phyloP scores from a whole-genome alignment of 1,140 invertebrate species.

The Neuroterus valhalla region DNA sequence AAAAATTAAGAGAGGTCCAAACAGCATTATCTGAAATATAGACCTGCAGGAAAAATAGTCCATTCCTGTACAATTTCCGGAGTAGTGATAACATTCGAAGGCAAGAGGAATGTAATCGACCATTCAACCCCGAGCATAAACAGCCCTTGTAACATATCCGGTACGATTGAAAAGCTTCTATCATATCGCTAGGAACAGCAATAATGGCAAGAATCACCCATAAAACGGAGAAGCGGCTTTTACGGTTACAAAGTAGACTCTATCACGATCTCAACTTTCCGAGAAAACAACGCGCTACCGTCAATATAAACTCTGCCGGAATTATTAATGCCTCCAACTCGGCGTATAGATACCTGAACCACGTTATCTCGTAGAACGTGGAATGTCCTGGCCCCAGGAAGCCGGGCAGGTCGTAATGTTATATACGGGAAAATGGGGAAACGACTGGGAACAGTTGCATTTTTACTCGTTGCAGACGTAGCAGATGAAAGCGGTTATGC shows the following conservation, averaged over 20 bases:
- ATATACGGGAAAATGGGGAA: background rate
- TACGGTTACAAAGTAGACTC: slow-evolving; percentile 7
- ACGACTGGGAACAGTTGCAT: slow-evolving; percentile 2
- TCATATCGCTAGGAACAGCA: background rate
- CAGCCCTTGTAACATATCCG: too few relatives aligned
- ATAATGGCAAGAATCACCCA: background rate
- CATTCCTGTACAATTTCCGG: too few relatives aligned
- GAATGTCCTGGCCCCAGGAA: background rate
- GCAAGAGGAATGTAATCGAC: too few relatives aligned
- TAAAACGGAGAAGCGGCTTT: background rate
- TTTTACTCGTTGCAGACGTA: background rate
- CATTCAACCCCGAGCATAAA: too few relatives aligned
- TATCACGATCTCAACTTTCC: background rate
- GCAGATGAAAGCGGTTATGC: slow-evolving; percentile 24
- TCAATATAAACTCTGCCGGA: background rate
- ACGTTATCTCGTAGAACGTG: background rate
- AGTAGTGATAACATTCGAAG: too few relatives aligned
- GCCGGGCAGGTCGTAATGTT: background rate
- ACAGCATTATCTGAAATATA: too few relatives aligned
- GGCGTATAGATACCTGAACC: background rate
- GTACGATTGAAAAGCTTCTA: too few relatives aligned
- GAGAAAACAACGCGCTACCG: slow-evolving; percentile 1
- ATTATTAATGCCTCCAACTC: slow-evolving; percentile 13
- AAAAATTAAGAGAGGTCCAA: too few relatives aligned
- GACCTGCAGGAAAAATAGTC: too few relatives aligned